Evolutionary conservation across 2,888 invertebrate genomes (phyloP).

Genomic region (Apamea anceps): DNA sequence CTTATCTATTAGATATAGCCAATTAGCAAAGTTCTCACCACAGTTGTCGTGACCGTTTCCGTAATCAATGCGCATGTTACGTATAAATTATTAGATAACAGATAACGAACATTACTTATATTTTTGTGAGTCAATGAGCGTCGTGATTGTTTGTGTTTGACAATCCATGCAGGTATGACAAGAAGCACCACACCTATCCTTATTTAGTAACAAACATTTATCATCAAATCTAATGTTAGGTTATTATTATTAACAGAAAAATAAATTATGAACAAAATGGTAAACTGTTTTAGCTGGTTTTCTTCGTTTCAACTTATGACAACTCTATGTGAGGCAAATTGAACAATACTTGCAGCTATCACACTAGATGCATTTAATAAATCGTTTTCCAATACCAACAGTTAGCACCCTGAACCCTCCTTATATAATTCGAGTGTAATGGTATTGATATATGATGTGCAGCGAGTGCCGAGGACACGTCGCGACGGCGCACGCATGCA

Average conservation of each 20-base stretch:
- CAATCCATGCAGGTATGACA: neutral
- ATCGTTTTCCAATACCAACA: conserved; percentile 5
- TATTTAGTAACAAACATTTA: neutral
- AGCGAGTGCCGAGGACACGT: conserved; percentile 1
- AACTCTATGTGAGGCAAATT: neutral
- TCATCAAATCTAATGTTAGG: neutral
- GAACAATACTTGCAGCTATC: neutral
- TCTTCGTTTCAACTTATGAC: neutral
- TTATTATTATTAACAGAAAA: neutral
- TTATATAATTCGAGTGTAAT: conserved; percentile 28
- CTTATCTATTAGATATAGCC: conserved; percentile 86
- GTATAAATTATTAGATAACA: conserved; percentile 74
- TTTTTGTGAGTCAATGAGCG: conserved; percentile 65
- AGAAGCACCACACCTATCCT: neutral
- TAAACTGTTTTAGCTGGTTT: neutral
- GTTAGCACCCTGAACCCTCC: neutral
- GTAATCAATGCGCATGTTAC: conserved; percentile 79
- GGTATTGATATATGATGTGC: conserved; percentile 40
- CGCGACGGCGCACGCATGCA: conserved; percentile 28
- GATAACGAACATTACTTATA: conserved; percentile 58
- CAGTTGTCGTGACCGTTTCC: conserved; percentile 82
- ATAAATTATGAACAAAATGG: neutral
- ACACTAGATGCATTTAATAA: neutral
- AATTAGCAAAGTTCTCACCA: conserved; percentile 87
- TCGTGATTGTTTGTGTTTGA: neutral